Evolutionary conservation across 2,888 invertebrate species (phyloP).

Genomic region (Pharmacophagus antenor): DNA sequence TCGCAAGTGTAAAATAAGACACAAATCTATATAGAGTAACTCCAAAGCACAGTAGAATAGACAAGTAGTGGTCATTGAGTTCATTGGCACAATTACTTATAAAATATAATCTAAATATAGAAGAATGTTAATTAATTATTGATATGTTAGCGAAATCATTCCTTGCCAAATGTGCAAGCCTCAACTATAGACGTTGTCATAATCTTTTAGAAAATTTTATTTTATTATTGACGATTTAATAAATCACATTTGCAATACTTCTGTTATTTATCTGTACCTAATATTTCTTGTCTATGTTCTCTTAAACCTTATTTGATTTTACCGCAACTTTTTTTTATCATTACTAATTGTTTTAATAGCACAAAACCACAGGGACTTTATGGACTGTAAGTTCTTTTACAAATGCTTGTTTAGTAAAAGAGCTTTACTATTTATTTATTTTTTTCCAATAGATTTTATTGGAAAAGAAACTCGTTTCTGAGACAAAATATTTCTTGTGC

Average conservation of each 20-base stretch:
- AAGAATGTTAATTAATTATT: neutral
- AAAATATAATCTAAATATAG: neutral
- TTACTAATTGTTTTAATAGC: slow-evolving; percentile 28
- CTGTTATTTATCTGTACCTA: neutral
- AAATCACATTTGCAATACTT: slow-evolving; percentile 4
- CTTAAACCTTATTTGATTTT: slow-evolving; percentile 7
- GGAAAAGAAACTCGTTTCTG: neutral
- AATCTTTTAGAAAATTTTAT: neutral
- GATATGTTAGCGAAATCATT: neutral
- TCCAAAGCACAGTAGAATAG: neutral
- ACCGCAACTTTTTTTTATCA: slow-evolving; percentile 15
- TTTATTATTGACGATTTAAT: too few relatives aligned
- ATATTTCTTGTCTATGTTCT: neutral
- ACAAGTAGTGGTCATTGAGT: neutral
- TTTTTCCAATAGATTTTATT: neutral
- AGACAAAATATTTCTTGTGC: slow-evolving; percentile 2
- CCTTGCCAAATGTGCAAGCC: neutral
- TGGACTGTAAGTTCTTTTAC: slow-evolving; percentile 32
- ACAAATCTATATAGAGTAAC: neutral
- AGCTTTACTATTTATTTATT: slow-evolving; percentile 11
- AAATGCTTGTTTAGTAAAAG: slow-evolving; percentile 31
- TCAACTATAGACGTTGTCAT: neutral
- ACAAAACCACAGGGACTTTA: slow-evolving; percentile 29
- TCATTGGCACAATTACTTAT: neutral
- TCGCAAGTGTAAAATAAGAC: neutral